Conservation (phyloP, 2,113 vertebrate species). For the Eidolon helvum region DNA sequence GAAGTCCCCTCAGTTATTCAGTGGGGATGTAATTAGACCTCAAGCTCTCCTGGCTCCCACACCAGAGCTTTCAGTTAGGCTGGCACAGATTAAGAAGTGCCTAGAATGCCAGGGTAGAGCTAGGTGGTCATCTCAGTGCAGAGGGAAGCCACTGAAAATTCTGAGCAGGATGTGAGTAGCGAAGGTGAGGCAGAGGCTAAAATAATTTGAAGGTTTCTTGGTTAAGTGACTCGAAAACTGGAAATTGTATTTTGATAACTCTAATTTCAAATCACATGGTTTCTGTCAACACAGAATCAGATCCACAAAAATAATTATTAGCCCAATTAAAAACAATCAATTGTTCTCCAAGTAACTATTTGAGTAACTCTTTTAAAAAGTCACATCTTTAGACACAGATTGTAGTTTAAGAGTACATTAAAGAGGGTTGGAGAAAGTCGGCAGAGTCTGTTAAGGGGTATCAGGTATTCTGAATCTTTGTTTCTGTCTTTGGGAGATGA, state of each 20-base stretch:
- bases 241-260: conserved; percentile 35
- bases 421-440: background rate
- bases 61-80: background rate
- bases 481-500: background rate
- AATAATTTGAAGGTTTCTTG: background rate
- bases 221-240: background rate
- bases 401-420: background rate
- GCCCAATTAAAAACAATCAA: background rate
- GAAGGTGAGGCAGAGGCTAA: background rate
- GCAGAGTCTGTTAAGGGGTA: background rate
- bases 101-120: background rate
- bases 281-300: conserved; percentile 1
- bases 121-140: background rate
- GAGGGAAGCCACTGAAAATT: background rate
- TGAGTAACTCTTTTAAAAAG: background rate
- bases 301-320: background rate
- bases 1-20: background rate
- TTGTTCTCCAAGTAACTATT: background rate
- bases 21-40: background rate
- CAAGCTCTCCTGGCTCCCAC: background rate
- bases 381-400: background rate
- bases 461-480: background rate
- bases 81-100: background rate
- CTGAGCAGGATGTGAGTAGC: background rate
- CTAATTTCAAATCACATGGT: background rate